Evolutionary conservation across 2,797 vertebrate species (phyloP), one percentile per base, ranked within the genome.

Genomic region (Sebastes kiyomatsui): DNA sequence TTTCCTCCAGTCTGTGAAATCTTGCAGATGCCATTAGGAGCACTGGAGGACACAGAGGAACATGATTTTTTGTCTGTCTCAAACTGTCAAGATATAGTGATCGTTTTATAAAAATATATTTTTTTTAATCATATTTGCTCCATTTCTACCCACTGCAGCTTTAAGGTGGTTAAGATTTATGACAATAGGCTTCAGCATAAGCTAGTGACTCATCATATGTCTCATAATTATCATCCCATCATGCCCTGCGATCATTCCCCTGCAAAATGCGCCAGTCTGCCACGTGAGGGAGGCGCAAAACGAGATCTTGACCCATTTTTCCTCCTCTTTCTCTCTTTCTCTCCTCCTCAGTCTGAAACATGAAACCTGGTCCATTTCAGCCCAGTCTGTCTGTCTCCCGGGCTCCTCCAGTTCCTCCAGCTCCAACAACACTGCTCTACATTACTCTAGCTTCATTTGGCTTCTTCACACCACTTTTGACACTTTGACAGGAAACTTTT

Each of bases 361-460:
- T 92, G 96, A 96, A 87, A 96, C 95, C 94, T 88, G 84, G 79
- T 72, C 88, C 87, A 85, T 80, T 87, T 92, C 77, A 92, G 86
- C 87, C 87, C 83, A 89, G 80, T 90, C 87, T 87, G 86, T 91
- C 87, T 87, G 18, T 20, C 42, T 7, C 86, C 76, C 66, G 67
- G 81, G 87, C 81, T 89, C 87, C 66, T 16, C 38, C 89, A 91
- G 88, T 88, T 83, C 85, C 67, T 88, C 85, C 88, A 84, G 85
- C 87, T 42, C 38, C 38, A 42, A 76, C 81, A 88, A 79, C 87
- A 54, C 78, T 30, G 85, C 88, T 88, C 84, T 49, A 38, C 84
- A 76, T 71, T 71, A 71, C 73, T 18, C 71, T 75, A 38, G 80
- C 62, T 88, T 52, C 83, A 72, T 80, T 88, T 62, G 54, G 59